Conservation (phyloP, 2,888 invertebrate species). For the Malthinus seriepunctatus region DNA sequence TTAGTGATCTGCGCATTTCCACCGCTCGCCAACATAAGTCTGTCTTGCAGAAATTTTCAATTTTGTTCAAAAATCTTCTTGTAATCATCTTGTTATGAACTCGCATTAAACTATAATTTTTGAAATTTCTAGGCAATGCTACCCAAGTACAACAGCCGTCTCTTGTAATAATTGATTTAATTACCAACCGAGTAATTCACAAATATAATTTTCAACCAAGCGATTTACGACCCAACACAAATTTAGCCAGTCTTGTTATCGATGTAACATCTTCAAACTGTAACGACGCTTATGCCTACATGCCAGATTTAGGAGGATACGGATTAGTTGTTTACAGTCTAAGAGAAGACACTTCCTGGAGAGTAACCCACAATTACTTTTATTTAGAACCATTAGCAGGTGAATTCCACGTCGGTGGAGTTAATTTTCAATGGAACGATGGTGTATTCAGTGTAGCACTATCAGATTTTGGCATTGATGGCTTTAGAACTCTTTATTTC, state of each 20-base stretch:
- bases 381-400: slow-evolving; percentile 72
- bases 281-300: slow-evolving; percentile 68
- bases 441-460: slow-evolving; percentile 76
- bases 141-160: slow-evolving; percentile 62
- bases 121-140: slow-evolving; percentile 51
- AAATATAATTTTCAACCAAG: slow-evolving; percentile 60
- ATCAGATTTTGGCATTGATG: slow-evolving; percentile 57
- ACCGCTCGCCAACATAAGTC: too few relatives aligned
- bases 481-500: slow-evolving; percentile 70
- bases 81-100: not conserved
- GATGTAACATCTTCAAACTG: slow-evolving; percentile 65
- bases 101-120: not conserved
- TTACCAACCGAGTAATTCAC: slow-evolving; percentile 63
- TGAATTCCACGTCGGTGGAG: slow-evolving; percentile 67
- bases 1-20: too few relatives aligned
- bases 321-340: slow-evolving; percentile 66
- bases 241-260: slow-evolving; percentile 69
- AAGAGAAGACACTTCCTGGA: slow-evolving; percentile 67
- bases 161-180: slow-evolving; percentile 69
- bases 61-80: too few relatives aligned
- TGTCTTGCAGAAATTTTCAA: too few relatives aligned
- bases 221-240: slow-evolving; percentile 55
- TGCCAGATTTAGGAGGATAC: slow-evolving; percentile 68
- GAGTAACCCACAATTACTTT: slow-evolving; percentile 72
- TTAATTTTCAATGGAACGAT: slow-evolving; percentile 78